phyloP scores from a whole-genome alignment of 1,140 invertebrate species.

The Mamestra configurata region DNA sequence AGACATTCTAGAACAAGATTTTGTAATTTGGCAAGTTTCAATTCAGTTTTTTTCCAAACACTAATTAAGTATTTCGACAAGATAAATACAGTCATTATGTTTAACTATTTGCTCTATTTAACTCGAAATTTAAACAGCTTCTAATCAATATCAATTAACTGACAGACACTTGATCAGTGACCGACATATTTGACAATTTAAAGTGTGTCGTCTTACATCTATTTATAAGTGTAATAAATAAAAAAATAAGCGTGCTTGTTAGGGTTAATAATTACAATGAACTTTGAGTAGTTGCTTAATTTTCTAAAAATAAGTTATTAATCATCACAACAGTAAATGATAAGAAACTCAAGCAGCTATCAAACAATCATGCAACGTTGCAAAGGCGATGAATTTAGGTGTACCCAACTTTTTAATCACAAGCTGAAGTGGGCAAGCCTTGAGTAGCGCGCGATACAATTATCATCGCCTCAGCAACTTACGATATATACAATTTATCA shows the following conservation, averaged over 20 bases:
- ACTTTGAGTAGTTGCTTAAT: slow-evolving; percentile 21
- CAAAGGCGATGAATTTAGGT: slow-evolving; percentile 14
- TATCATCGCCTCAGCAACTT: slow-evolving; percentile 47
- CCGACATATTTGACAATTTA: slow-evolving; percentile 61
- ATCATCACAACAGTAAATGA: neutral
- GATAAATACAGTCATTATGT: slow-evolving; percentile 14
- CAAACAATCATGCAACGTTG: slow-evolving; percentile 34
- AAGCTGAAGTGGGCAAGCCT: slow-evolving; percentile 20
- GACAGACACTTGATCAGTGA: slow-evolving; percentile 46
- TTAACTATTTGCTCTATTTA: slow-evolving; percentile 26
- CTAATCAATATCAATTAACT: slow-evolving; percentile 57
- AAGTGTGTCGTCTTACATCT: slow-evolving; percentile 29
- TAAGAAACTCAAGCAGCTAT: slow-evolving; percentile 28
- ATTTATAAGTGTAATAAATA: slow-evolving; percentile 3
- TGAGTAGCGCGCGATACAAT: slow-evolving; percentile 16
- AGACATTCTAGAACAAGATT: neutral
- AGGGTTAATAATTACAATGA: slow-evolving; percentile 16
- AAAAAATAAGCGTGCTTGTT: slow-evolving; percentile 30
- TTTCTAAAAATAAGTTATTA: neutral
- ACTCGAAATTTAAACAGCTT: slow-evolving; percentile 43
- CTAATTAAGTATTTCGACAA: neutral
- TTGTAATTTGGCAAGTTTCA: neutral
- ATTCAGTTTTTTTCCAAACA: neutral
- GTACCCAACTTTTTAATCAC: slow-evolving; percentile 6
- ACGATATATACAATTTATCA: slow-evolving; percentile 39